Evolutionary conservation across 2,888 invertebrate species (phyloP).

Genomic region (Emmelina monodactyla): DNA sequence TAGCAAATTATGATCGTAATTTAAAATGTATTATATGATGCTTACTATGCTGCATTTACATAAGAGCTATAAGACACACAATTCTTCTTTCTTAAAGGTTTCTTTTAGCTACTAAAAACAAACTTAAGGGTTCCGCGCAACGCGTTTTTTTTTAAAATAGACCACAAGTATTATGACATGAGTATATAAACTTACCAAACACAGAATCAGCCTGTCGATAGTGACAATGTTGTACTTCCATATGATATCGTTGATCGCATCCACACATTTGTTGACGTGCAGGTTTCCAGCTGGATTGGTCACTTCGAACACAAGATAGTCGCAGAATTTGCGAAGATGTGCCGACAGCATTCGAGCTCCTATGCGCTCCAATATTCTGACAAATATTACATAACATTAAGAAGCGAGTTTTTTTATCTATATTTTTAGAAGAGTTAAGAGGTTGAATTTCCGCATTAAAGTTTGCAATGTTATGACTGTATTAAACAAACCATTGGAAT

Average conservation of each 20-base stretch:
- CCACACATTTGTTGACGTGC: slow-evolving; percentile 92
- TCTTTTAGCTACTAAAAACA: too few species aligned
- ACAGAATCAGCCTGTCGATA: slow-evolving; percentile 90
- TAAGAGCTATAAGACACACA: too few species aligned
- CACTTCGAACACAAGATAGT: slow-evolving; percentile 93
- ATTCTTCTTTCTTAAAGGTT: too few species aligned
- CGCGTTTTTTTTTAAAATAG: too few species aligned
- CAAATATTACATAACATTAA: slow-evolving; percentile 4
- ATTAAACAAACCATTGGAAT: too few species aligned
- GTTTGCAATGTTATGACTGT: background rate
- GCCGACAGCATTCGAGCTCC: slow-evolving; percentile 91
- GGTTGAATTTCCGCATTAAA: background rate
- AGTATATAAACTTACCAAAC: slow-evolving; percentile 72
- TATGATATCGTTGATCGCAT: slow-evolving; percentile 95
- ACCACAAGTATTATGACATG: too few species aligned
- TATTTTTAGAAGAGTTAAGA: background rate
- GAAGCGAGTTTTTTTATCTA: background rate
- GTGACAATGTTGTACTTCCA: slow-evolving; percentile 98
- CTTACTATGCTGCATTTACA: too few species aligned
- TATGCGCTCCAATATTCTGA: slow-evolving; percentile 89
- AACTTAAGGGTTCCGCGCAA: too few species aligned
- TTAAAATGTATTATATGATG: too few species aligned
- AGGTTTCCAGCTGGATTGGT: slow-evolving; percentile 87
- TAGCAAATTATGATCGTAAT: too few species aligned
- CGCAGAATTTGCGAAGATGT: slow-evolving; percentile 93